phyloP scores from a whole-genome alignment of 2,113 vertebrate genomes.

The Nibea albiflora region DNA sequence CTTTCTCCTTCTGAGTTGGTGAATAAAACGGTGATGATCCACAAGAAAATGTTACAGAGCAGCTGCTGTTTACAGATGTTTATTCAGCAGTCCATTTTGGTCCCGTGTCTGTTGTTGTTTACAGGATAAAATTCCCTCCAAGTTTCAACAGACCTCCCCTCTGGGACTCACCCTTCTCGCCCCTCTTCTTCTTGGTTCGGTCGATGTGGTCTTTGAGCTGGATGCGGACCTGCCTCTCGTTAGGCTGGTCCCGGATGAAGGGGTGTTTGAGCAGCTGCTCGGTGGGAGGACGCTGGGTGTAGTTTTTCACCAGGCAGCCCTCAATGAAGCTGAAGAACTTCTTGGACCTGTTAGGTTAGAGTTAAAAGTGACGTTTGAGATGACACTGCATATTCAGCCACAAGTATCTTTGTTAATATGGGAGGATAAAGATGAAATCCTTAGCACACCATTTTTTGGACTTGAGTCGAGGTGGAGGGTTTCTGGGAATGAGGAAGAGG shows the following conservation, averaged over 20 bases:
- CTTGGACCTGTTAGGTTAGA: constrained; percentile 89
- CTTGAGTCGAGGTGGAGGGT: constrained; percentile 97
- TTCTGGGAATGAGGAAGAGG: constrained; percentile 98
- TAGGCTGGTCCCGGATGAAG: constrained; percentile 98
- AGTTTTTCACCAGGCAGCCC: constrained; percentile 98
- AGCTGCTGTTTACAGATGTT: background rate
- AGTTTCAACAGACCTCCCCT: background rate
- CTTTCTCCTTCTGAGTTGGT: background rate
- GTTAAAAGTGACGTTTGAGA: background rate
- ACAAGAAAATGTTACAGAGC: background rate
- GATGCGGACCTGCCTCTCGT: constrained; percentile 98
- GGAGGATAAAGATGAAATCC: background rate
- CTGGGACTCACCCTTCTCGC: constrained; percentile 92
- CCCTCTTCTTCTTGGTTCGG: constrained; percentile 98
- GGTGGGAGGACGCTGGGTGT: constrained; percentile 95
- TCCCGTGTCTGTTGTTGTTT: background rate
- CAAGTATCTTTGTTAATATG: background rate
- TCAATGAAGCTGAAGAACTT: constrained; percentile 99
- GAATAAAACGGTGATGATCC: background rate
- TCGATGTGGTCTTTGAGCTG: constrained; percentile 99
- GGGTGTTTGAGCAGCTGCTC: constrained; percentile 98
- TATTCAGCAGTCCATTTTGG: background rate
- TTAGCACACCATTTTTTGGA: constrained; percentile 96
- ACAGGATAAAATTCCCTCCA: background rate
- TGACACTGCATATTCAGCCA: background rate